Conservation (phyloP, 2,113 vertebrate species). For the Nibea coibor region DNA sequence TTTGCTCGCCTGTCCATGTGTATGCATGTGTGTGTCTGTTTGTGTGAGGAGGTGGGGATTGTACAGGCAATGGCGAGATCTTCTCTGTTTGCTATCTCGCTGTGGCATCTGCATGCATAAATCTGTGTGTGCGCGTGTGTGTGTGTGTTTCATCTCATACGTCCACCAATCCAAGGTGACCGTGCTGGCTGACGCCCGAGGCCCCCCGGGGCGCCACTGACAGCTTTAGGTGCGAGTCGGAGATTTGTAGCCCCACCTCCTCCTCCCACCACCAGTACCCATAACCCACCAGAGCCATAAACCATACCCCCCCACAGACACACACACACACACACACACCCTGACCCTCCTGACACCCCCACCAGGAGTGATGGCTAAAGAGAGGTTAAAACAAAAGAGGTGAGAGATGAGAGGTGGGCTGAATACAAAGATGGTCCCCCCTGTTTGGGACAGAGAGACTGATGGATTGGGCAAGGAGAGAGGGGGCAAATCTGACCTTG, state of each 20-base stretch:
- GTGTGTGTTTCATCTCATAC: conserved; percentile 52
- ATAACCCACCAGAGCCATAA: conserved; percentile 82
- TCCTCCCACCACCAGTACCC: conserved; percentile 64
- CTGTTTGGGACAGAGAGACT: conserved; percentile 54
- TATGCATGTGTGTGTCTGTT: conserved; percentile 40
- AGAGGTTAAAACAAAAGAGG: conserved; percentile 86
- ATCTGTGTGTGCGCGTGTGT: conserved; percentile 26
- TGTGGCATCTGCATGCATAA: conserved; percentile 18
- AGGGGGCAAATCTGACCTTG: conserved; percentile 72
- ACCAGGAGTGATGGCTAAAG: conserved; percentile 82
- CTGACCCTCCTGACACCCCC: conserved; percentile 12
- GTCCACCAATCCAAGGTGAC: conserved; percentile 85
- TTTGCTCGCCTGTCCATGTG: conserved; percentile 33
- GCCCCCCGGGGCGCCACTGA: conserved; percentile 78
- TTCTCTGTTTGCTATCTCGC: conserved; percentile 58
- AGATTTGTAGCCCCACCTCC: conserved; percentile 83
- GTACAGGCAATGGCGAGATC: conserved; percentile 32
- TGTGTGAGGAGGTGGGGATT: conserved; percentile 44
- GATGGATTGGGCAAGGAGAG: conserved; percentile 63
- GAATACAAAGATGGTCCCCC: conserved; percentile 59
- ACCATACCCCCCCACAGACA: conserved; percentile 48
- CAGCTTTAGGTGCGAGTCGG: conserved; percentile 84
- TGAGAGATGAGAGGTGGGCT: conserved; percentile 60
- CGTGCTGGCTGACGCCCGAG: conserved; percentile 77
- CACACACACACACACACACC: neutral